A percentile compares a stretch with the other conserved stretches of the same genome.
phyloP scores from a whole-genome alignment of 2,797 vertebrate genomes.

The Perodicticus potto region DNA sequence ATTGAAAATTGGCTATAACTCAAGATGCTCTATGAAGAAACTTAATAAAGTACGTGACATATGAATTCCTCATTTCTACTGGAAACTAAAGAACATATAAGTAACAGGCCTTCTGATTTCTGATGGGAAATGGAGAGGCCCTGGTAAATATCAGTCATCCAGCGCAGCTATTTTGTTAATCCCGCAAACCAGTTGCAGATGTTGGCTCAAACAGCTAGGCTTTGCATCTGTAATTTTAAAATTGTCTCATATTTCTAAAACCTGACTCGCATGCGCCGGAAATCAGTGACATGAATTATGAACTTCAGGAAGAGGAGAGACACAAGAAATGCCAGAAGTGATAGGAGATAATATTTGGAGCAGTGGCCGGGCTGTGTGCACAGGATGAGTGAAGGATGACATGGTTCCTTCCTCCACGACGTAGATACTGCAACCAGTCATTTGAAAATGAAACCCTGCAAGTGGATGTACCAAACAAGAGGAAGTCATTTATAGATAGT shows the following conservation, averaged over 20 bases:
- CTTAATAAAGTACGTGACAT: conserved; percentile 62
- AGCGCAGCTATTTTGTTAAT: conserved; percentile 79
- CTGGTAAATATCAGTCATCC: conserved; percentile 79
- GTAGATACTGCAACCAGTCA: conserved; percentile 76
- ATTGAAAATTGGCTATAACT: conserved; percentile 66
- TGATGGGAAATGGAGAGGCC: conserved; percentile 73
- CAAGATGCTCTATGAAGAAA: conserved; percentile 59
- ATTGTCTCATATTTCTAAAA: conserved; percentile 80
- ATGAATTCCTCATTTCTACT: conserved; percentile 62
- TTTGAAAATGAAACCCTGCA: conserved; percentile 79
- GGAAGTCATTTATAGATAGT: conserved; percentile 85
- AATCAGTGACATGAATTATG: conserved; percentile 83
- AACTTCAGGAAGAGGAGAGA: conserved; percentile 85
- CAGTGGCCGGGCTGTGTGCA: conserved; percentile 74
- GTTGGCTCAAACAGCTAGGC: conserved; percentile 70
- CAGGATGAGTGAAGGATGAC: conserved; percentile 89
- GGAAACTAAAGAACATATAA: conserved; percentile 45
- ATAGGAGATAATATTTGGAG: conserved; percentile 83
- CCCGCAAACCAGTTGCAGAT: conserved; percentile 81
- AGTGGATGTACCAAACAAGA: conserved; percentile 75
- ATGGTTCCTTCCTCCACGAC: conserved; percentile 88
- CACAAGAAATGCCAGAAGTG: conserved; percentile 81
- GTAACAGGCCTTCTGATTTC: conserved; percentile 61
- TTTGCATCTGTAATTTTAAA: conserved; percentile 83
- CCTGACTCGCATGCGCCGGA: conserved; percentile 79